A percentile compares a stretch with the other conserved stretches of the same genome.
Evolutionary conservation across 2,113 vertebrate species (phyloP).

Genomic region (Zosterops pallidus): DNA sequence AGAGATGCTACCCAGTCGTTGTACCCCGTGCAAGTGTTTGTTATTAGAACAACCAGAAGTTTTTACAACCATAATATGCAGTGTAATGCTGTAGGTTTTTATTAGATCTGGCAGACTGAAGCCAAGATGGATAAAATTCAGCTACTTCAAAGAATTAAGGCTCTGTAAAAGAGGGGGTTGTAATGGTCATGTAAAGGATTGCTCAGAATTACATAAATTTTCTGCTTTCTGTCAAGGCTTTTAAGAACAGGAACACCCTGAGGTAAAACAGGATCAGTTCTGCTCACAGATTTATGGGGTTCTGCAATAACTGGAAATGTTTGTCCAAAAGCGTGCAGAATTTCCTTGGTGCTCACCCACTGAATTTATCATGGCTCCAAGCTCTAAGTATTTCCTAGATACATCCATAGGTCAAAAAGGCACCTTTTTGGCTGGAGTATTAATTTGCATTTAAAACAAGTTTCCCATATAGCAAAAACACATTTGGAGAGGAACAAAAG

Average conservation of each 20-base stretch:
- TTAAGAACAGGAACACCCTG: neutral
- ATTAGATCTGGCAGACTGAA: constrained; percentile 2
- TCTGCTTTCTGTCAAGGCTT: constrained; percentile 2
- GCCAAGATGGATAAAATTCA: neutral
- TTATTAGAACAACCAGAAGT: neutral
- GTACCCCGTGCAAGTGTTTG: neutral
- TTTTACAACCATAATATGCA: neutral
- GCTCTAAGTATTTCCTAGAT: neutral
- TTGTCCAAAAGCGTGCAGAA: neutral
- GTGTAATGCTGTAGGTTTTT: neutral
- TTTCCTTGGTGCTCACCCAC: neutral
- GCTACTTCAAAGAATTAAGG: constrained; percentile 2
- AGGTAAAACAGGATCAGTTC: neutral
- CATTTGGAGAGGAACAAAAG: neutral
- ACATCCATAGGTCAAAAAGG: neutral
- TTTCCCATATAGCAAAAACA: neutral
- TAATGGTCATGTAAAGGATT: neutral
- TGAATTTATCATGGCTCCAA: neutral
- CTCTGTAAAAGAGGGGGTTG: neutral
- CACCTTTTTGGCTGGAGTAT: neutral
- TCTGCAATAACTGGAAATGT: neutral
- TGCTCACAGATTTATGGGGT: neutral
- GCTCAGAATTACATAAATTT: neutral
- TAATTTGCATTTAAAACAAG: neutral
- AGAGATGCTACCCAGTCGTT: neutral